Evolutionary conservation across 1,140 invertebrate species (phyloP).

Genomic region (Thaumatotibia leucotreta): DNA sequence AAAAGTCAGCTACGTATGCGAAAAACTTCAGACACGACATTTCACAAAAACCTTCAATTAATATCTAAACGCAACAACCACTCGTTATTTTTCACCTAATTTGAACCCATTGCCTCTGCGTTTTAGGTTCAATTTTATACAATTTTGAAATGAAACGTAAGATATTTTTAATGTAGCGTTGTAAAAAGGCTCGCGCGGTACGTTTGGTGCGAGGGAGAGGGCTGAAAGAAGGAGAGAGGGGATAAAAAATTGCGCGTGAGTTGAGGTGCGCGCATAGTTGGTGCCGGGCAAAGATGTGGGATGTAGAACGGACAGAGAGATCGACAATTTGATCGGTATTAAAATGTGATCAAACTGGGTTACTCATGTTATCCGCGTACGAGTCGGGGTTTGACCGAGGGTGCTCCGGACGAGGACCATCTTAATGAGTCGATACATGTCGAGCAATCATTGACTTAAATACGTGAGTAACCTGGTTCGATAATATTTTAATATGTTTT

Average conservation of each 20-base stretch:
- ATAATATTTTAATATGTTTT: no score
- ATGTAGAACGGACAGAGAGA: background rate
- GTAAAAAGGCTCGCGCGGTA: background rate
- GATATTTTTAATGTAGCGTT: background rate
- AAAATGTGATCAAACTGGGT: no score
- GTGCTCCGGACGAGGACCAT: no score
- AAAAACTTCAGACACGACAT: background rate
- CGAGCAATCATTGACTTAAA: no score
- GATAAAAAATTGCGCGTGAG: background rate
- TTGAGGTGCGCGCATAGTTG: background rate
- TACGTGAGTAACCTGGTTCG: no score
- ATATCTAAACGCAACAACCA: background rate
- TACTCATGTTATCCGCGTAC: no score
- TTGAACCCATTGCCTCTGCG: background rate
- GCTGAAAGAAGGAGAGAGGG: background rate
- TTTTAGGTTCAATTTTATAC: background rate
- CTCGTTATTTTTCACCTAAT: background rate
- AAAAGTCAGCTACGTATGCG: constrained; percentile 2
- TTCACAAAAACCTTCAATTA: background rate
- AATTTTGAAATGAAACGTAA: background rate
- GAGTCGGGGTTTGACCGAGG: no score
- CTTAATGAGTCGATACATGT: no score
- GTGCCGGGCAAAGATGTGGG: background rate
- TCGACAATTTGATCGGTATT: no score
- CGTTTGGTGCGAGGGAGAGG: constrained; percentile 4